Evolutionary conservation across 2,797 vertebrate species (phyloP).

Genomic region (Sebastes iracundus): DNA sequence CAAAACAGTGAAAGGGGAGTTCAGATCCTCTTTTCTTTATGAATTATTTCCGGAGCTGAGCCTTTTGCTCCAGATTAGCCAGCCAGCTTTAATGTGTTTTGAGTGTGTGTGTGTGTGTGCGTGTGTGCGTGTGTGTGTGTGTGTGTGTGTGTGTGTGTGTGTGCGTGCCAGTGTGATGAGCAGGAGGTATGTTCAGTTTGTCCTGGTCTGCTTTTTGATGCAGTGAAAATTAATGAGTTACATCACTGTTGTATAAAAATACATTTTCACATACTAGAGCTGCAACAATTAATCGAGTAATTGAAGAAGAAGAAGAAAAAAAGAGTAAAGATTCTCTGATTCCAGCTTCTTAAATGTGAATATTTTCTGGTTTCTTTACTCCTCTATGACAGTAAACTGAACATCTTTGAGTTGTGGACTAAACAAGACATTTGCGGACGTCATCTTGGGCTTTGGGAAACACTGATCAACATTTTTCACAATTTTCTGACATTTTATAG

Average conservation of each 20-base stretch:
- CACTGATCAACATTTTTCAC: too few relatives aligned
- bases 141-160: neutral
- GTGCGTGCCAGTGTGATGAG: neutral
- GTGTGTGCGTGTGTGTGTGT: neutral
- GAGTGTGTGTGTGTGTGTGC: constrained; percentile 6
- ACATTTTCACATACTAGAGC: too few relatives aligned
- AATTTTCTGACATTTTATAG: too few relatives aligned
- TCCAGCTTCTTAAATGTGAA: too few relatives aligned
- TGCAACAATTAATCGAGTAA: too few relatives aligned
- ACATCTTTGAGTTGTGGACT: too few relatives aligned
- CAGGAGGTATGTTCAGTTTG: neutral
- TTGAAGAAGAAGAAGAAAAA: too few relatives aligned
- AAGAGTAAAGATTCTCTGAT: too few relatives aligned
- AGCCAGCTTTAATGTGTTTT: constrained; percentile 29
- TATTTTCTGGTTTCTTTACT: too few relatives aligned
- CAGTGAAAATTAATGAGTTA: constrained; percentile 16
- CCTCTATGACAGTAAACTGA: too few relatives aligned
- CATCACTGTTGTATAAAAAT: neutral
- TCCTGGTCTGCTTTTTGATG: constrained; percentile 15
- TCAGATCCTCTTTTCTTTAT: constrained; percentile 48
- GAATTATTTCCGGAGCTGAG: constrained; percentile 64
- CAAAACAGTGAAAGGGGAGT: constrained; percentile 12
- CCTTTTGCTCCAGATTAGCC: constrained; percentile 63
- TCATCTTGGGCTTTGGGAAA: too few relatives aligned
- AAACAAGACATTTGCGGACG: too few relatives aligned